Conservation (phyloP, 2,888 invertebrate species). For the Agrotis exclamationis region DNA sequence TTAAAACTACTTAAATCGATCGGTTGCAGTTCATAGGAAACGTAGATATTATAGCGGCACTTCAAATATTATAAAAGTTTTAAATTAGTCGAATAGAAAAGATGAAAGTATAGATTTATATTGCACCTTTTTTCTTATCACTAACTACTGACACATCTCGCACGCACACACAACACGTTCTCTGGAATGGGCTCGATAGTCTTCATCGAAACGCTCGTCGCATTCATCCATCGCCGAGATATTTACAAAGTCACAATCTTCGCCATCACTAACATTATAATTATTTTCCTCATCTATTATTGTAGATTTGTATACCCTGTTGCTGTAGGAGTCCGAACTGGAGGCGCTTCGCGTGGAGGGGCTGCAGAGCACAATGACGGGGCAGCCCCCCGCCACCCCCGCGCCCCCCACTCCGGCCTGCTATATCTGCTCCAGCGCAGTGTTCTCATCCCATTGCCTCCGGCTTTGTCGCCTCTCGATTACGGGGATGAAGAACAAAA, state of each 20-base stretch:
- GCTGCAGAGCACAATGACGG: slow-evolving; percentile 85
- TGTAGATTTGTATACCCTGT: slow-evolving; percentile 88
- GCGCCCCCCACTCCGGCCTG: slow-evolving; percentile 73
- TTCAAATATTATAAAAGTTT: slow-evolving; percentile 46
- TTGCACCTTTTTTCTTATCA: slow-evolving; percentile 79
- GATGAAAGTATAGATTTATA: slow-evolving; percentile 66
- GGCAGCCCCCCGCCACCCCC: slow-evolving; percentile 66
- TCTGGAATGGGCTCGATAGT: slow-evolving; percentile 86
- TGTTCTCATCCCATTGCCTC: slow-evolving; percentile 75
- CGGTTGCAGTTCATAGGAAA: slow-evolving; percentile 67
- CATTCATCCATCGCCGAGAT: slow-evolving; percentile 78
- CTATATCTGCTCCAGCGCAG: slow-evolving; percentile 85
- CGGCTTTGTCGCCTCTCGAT: slow-evolving; percentile 89
- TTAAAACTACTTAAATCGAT: slow-evolving; percentile 61
- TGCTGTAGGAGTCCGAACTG: slow-evolving; percentile 81
- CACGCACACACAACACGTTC: slow-evolving; percentile 77
- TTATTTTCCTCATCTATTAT: slow-evolving; percentile 79
- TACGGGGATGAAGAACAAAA: slow-evolving; percentile 96
- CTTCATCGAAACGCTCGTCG: slow-evolving; percentile 73
- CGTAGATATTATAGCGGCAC: slow-evolving; percentile 59
- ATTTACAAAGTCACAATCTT: slow-evolving; percentile 81
- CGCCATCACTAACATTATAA: slow-evolving; percentile 74
- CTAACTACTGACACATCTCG: slow-evolving; percentile 71
- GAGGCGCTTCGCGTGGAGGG: slow-evolving; percentile 81
- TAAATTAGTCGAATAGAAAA: slow-evolving; percentile 44